Base-by-base conservation (phyloP, 2,113 vertebrate species). In the Protomyctophum bolini region DNA sequence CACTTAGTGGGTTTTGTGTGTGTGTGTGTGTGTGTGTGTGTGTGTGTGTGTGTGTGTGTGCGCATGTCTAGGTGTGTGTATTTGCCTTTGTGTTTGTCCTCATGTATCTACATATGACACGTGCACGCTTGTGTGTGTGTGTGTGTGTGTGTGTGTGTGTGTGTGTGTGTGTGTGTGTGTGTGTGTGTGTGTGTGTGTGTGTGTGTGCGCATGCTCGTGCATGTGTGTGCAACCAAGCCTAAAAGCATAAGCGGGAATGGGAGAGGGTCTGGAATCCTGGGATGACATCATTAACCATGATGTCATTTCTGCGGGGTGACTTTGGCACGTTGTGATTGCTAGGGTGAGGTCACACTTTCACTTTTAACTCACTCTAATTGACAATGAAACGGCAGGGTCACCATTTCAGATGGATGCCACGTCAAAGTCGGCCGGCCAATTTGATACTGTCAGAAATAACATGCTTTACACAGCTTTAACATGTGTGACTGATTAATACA, bases 251-350 rank as follows among this genome's bases (percentile, higher is more conserved):
- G 82, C 58, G 74, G 85, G 82, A 89, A 89, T 76, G 85, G 78
- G 83, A 87, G 77, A 83, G 81, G 90, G 87, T 91, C 89, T 92
- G 89, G 87, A 90, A 83, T 91, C 80, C 80, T 87, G 73, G 80
- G 84, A 91, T 93, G 87, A 93, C 89, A 92, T 91, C 91, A 93
- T 92, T 86, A 73, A 76, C 76, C 76, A 92, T 93, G 92, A 93
- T 91, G 89, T 92, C 90, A 93, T 89, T 89, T 87, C 87, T 91
- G 85, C 82, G 88, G 91, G 91, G 92, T 93, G 92, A 92, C 89
- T 90, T 92, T 92, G 90, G 88, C 86, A 89, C 87, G 86, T 85
- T 85, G 88, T 81, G 87, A 85, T 78, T 46, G 75, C 76, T 66
- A 66, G 81, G 87, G 76, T 90, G 91, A 91, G 86, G 86, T 91